A percentile compares a stretch with the other conserved stretches of the same genome.
Evolutionary conservation across 64 coral and sea anemone species (phyloP).

Genomic region (Pocillopora verrucosa): DNA sequence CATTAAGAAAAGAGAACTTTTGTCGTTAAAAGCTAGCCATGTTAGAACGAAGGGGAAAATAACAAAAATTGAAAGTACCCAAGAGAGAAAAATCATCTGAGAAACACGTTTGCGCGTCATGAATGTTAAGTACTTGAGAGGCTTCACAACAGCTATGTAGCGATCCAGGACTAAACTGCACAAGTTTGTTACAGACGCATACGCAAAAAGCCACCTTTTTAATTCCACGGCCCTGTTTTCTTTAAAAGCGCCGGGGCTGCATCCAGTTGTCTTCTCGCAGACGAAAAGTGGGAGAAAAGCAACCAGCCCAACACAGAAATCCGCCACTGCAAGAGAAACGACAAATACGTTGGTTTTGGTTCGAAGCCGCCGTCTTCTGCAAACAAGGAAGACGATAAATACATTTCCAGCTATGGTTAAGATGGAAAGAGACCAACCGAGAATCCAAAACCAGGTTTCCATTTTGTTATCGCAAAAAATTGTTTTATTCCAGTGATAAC

Average conservation of each 20-base stretch:
- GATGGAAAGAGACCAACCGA: neutral
- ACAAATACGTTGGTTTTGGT: slow-evolving; percentile 5
- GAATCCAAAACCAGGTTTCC: neutral
- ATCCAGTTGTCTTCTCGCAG: neutral
- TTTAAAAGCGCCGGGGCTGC: neutral
- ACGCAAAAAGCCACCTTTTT: neutral
- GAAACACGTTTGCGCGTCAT: neutral
- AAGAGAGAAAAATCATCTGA: neutral
- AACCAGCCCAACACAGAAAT: neutral
- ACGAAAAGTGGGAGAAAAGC: neutral
- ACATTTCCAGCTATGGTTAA: neutral
- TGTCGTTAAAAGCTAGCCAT: neutral
- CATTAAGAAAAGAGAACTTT: too few species aligned
- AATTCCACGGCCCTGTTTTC: neutral
- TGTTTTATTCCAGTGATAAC: neutral
- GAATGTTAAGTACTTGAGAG: neutral
- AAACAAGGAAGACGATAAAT: neutral
- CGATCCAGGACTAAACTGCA: slow-evolving; percentile 14
- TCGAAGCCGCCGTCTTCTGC: slow-evolving; percentile 5
- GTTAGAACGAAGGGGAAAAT: neutral
- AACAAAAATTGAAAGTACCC: neutral
- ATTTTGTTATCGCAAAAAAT: neutral
- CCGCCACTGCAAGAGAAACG: neutral
- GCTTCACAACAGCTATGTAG: slow-evolving; percentile 10
- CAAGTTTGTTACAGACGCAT: neutral